Conservation (phyloP, 2,888 invertebrate species). For the Aspidapion aeneum region DNA sequence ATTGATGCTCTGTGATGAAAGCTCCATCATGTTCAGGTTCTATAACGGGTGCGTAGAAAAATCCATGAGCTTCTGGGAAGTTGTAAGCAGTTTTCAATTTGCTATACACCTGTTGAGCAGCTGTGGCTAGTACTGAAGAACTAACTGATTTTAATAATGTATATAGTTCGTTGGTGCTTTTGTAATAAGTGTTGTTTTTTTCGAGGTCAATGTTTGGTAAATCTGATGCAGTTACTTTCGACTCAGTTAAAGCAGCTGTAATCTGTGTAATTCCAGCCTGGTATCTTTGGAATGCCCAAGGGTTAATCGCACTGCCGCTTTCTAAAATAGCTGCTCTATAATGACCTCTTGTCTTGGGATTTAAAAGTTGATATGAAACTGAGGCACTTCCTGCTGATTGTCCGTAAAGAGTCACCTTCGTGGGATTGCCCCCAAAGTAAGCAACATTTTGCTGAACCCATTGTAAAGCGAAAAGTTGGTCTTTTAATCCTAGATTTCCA, state of each 20-base stretch:
- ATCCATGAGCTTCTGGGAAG: too few relatives aligned
- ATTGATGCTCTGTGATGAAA: too few relatives aligned
- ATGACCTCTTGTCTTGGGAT: neutral
- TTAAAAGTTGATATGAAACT: neutral
- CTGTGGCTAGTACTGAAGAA: too few relatives aligned
- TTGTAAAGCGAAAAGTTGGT: neutral
- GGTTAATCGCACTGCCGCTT: neutral
- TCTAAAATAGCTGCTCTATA: neutral
- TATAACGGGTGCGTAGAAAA: too few relatives aligned
- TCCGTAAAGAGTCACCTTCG: neutral
- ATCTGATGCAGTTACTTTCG: neutral
- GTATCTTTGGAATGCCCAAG: neutral
- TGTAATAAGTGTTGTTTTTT: too few relatives aligned
- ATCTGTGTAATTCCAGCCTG: neutral
- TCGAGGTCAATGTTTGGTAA: too few relatives aligned
- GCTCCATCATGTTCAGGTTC: too few relatives aligned
- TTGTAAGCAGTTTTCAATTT: too few relatives aligned
- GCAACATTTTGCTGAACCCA: neutral
- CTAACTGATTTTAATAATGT: too few relatives aligned
- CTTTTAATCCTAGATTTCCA: slow-evolving; percentile 1
- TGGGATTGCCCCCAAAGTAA: neutral
- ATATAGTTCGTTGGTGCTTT: too few relatives aligned
- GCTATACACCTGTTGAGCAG: too few relatives aligned
- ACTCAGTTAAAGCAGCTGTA: neutral
- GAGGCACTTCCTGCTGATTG: neutral